Conservation (phyloP, 1,140 invertebrate genomes). For the Anoplolepis gracilipes region DNA sequence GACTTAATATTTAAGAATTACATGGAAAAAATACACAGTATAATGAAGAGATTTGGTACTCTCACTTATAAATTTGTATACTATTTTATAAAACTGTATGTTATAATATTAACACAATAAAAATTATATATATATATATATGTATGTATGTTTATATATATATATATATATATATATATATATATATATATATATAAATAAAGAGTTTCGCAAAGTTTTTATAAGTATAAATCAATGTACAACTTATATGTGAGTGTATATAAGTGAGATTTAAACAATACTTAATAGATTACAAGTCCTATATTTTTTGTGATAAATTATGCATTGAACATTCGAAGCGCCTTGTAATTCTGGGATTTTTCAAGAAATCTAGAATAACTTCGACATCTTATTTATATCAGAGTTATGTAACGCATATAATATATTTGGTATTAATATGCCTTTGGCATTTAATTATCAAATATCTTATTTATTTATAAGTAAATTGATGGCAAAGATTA, state of each 20-base stretch:
- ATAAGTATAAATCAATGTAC: slow-evolving; percentile 28
- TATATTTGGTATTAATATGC: slow-evolving; percentile 66
- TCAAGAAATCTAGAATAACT: slow-evolving; percentile 21
- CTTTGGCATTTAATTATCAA: slow-evolving; percentile 67
- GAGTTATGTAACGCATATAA: slow-evolving; percentile 35
- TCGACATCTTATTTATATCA: slow-evolving; percentile 19
- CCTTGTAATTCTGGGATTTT: slow-evolving; percentile 8
- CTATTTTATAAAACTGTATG: slow-evolving; percentile 19
- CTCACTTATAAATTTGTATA: slow-evolving; percentile 29
- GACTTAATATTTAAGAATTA: slow-evolving; percentile 47
- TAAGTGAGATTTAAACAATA: slow-evolving; percentile 45
- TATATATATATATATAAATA: slow-evolving; percentile 39
- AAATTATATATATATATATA: slow-evolving; percentile 36
- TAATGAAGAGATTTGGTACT: slow-evolving; percentile 51
- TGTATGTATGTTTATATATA: too few relatives aligned
- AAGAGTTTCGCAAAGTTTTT: slow-evolving; percentile 27
- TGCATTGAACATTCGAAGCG: slow-evolving; percentile 15
- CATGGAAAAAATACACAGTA: slow-evolving; percentile 13
- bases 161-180: slow-evolving; percentile 12
- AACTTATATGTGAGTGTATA: background rate
- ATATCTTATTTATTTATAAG: slow-evolving; percentile 44
- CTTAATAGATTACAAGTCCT: slow-evolving; percentile 29
- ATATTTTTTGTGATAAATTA: slow-evolving; percentile 33
- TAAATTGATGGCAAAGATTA: slow-evolving; percentile 41
- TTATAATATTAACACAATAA: slow-evolving; percentile 12